phyloP scores from a whole-genome alignment of 1,140 invertebrate genomes.

The Drosophila bocqueti region DNA sequence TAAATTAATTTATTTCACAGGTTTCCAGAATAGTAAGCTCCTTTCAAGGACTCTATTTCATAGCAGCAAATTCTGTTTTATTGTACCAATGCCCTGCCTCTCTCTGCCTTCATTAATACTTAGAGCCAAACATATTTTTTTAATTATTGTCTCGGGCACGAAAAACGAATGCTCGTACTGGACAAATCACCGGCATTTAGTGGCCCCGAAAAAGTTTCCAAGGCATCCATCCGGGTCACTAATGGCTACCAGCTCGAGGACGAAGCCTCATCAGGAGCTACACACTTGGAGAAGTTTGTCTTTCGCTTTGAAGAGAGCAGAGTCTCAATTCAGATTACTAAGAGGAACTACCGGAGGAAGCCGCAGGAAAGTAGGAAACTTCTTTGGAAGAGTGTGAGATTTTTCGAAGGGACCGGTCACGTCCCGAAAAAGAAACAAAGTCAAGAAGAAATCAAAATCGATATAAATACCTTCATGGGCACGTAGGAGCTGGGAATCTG shows the following conservation, averaged over 20 bases:
- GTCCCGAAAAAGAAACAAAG: slow-evolving; percentile 57
- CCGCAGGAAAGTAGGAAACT: slow-evolving; percentile 42
- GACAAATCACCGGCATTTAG: slow-evolving; percentile 23
- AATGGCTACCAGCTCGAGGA: slow-evolving; percentile 27
- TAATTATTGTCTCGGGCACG: slow-evolving; percentile 17
- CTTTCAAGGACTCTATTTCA: not conserved
- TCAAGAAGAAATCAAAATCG: slow-evolving; percentile 44
- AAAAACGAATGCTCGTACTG: not conserved
- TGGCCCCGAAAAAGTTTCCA: slow-evolving; percentile 21
- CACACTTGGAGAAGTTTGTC: slow-evolving; percentile 23
- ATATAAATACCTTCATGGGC: slow-evolving; percentile 33
- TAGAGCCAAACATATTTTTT: slow-evolving; percentile 1
- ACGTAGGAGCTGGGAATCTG: slow-evolving; percentile 12
- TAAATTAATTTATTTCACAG: not conserved
- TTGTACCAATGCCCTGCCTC: not conserved
- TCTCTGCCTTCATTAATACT: slow-evolving; percentile 4
- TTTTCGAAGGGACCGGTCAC: slow-evolving; percentile 21
- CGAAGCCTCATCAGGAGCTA: slow-evolving; percentile 10
- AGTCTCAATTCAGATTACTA: slow-evolving; percentile 31
- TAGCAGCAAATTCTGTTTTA: too few species aligned
- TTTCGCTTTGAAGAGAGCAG: slow-evolving; percentile 14
- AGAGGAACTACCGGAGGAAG: slow-evolving; percentile 25
- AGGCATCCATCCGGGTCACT: slow-evolving; percentile 25
- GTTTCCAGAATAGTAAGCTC: not conserved
- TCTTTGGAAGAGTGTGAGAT: slow-evolving; percentile 24